These are phyloP conservation scores for Sicus ferrugineus DNA, from an alignment of 2,888 invertebrate species.

Conservation along the genomic window DNA sequence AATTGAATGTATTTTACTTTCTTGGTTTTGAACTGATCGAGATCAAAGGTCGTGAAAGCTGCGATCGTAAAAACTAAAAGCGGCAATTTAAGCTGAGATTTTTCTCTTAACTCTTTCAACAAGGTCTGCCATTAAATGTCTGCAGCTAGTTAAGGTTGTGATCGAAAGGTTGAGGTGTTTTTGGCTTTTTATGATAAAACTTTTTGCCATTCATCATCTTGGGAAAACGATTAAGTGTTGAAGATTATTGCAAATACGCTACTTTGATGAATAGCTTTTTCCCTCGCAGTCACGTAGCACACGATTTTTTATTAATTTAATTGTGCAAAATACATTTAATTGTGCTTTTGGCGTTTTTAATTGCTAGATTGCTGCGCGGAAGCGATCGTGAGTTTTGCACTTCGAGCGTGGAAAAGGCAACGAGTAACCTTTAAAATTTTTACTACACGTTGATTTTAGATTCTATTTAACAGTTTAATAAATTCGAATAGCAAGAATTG, in stretches of 20 bases:
- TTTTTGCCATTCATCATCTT: not conserved
- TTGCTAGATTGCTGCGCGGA: too few species aligned
- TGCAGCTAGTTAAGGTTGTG: not conserved
- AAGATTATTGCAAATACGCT: not conserved
- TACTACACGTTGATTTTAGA: too few species aligned
- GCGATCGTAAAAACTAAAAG: conserved; percentile 24
- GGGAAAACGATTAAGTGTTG: not conserved
- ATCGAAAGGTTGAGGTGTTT: not conserved
- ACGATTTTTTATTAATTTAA: not conserved
- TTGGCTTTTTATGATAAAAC: not conserved
- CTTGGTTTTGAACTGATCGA: conserved; percentile 10
- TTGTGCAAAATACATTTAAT: not conserved
- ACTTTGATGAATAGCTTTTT: not conserved
- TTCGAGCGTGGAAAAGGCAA: too few species aligned
- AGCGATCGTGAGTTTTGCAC: conserved; percentile 1
- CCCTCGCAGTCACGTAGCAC: not conserved
- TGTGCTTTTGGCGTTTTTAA: not conserved
- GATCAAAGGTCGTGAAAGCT: conserved; percentile 25
- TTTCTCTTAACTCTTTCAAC: not conserved
- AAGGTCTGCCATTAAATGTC: not conserved
- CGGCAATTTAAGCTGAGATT: not conserved
- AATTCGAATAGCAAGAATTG: too few species aligned
- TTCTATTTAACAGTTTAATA: too few species aligned
- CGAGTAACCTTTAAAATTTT: too few species aligned
- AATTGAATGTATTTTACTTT: conserved; percentile 31